These are phyloP conservation scores for Digitonthophagus gazella DNA, from an alignment of 2,888 invertebrate genomes.

Conservation along the genomic window DNA sequence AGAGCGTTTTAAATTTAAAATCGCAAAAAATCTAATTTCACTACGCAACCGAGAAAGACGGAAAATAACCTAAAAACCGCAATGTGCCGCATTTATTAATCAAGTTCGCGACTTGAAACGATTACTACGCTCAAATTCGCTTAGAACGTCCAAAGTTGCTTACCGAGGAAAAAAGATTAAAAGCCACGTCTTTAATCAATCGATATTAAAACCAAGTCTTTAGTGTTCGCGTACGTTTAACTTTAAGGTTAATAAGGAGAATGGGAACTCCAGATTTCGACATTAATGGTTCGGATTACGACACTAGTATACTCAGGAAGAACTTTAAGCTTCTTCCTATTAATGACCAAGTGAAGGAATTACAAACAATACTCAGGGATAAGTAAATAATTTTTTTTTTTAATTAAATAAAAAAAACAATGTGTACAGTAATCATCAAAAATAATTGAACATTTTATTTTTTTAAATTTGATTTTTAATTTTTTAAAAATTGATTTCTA, in stretches of 20 bases:
- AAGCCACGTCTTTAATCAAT: too few relatives aligned
- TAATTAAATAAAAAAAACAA: neutral
- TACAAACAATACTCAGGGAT: constrained; percentile 84
- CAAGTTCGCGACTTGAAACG: neutral
- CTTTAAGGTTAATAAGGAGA: too few relatives aligned
- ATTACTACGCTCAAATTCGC: neutral
- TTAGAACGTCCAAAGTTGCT: too few relatives aligned
- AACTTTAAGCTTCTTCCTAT: constrained; percentile 70
- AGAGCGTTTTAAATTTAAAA: neutral
- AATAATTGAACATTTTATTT: too few relatives aligned
- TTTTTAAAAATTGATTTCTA: neutral
- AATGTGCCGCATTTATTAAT: neutral
- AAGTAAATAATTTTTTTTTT: constrained; percentile 62
- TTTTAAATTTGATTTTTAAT: constrained; percentile 1
- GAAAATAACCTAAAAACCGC: neutral
- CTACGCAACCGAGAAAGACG: too few relatives aligned
- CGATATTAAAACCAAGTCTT: too few relatives aligned
- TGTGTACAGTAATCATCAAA: too few relatives aligned
- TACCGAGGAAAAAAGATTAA: too few relatives aligned
- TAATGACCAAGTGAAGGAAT: constrained; percentile 77
- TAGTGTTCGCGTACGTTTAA: too few relatives aligned
- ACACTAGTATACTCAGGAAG: constrained; percentile 59
- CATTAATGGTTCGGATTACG: constrained; percentile 39
- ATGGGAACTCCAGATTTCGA: constrained; percentile 50
- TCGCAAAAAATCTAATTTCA: neutral